A percentile compares a stretch with the other conserved stretches of the same genome.
phyloP scores from a whole-genome alignment of 2,888 invertebrate species.

The Portevinia maculata region DNA sequence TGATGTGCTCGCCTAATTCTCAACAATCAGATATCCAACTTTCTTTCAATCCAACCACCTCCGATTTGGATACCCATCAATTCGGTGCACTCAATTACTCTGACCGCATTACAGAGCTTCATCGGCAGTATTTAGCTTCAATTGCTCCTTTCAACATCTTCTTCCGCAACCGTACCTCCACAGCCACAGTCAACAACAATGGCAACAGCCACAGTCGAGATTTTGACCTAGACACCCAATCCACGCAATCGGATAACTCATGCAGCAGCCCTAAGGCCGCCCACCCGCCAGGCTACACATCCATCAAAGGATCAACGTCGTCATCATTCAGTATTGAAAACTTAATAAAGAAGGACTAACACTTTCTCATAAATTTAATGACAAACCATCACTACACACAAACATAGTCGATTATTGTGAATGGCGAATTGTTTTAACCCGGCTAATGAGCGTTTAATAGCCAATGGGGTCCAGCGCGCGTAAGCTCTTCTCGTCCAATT shows the following conservation, averaged over 20 bases:
- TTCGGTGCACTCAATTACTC: conserved; percentile 78
- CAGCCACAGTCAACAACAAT: conserved; percentile 35
- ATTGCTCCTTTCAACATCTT: conserved; percentile 81
- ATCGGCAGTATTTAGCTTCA: conserved; percentile 81
- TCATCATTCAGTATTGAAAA: conserved; percentile 81
- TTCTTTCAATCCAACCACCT: conserved; percentile 42
- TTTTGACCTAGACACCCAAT: conserved; percentile 71
- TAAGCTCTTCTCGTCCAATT: conserved; percentile 57
- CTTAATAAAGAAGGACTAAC: conserved; percentile 81
- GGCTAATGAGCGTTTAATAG: conserved; percentile 75
- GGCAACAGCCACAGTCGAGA: conserved; percentile 46
- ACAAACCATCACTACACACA: conserved; percentile 12
- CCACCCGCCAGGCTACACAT: conserved; percentile 63
- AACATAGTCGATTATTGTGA: conserved; percentile 35
- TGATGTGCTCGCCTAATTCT: conserved; percentile 47
- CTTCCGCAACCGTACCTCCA: conserved; percentile 77
- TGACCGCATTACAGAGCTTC: conserved; percentile 81
- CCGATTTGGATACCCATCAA: conserved; percentile 63
- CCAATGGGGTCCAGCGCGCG: conserved; percentile 47
- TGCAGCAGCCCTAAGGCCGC: conserved; percentile 65
- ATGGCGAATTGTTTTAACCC: conserved; percentile 68
- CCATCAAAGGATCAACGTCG: conserved; percentile 66
- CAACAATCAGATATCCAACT: conserved; percentile 54
- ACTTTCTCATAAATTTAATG: conserved; percentile 64
- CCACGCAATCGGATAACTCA: conserved; percentile 71